Percentiles rank a stretch among this genome's conserved stretches.
Evolutionary conservation across 2,888 invertebrate species (phyloP).

Genomic region (Ochlodes sylvanus): DNA sequence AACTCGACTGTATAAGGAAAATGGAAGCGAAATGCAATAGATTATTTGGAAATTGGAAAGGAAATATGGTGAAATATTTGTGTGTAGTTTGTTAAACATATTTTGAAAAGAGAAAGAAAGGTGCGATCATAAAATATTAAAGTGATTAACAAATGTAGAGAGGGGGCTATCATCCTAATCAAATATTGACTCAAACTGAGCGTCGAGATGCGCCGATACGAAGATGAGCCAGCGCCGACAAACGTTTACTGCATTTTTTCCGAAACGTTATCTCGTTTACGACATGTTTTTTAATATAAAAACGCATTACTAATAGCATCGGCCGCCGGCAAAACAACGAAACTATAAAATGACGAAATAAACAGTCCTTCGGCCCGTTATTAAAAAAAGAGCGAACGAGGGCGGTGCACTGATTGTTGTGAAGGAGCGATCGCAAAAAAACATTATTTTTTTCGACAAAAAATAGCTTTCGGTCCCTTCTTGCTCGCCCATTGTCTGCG

Average conservation of each 20-base stretch:
- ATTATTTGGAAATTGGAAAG: too few species aligned
- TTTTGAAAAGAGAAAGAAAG: constrained; percentile 10
- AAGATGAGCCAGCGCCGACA: constrained; percentile 25
- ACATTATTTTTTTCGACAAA: constrained; percentile 59
- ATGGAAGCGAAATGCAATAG: too few species aligned
- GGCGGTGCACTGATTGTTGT: constrained; percentile 77
- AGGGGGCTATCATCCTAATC: constrained; percentile 35
- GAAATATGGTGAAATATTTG: too few species aligned
- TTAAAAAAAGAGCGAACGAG: constrained; percentile 67
- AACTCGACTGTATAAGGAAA: too few species aligned
- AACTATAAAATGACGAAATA: constrained; percentile 59
- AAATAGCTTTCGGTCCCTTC: constrained; percentile 69
- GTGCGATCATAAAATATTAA: constrained; percentile 33
- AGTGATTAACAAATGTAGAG: constrained; percentile 37
- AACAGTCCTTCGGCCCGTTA: constrained; percentile 77
- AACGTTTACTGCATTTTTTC: constrained; percentile 37
- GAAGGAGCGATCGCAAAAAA: constrained; percentile 76
- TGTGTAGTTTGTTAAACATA: neutral
- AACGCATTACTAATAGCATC: constrained; percentile 67
- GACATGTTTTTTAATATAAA: constrained; percentile 56
- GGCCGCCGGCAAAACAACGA: constrained; percentile 46
- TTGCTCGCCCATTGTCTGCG: constrained; percentile 80
- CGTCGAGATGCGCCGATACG: constrained; percentile 30
- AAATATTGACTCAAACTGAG: constrained; percentile 30
- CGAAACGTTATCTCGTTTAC: constrained; percentile 35